Evolutionary conservation across 37 sponge, comb jelly and placozoan species (phyloP).

Genomic region (Halichondria panicea): DNA sequence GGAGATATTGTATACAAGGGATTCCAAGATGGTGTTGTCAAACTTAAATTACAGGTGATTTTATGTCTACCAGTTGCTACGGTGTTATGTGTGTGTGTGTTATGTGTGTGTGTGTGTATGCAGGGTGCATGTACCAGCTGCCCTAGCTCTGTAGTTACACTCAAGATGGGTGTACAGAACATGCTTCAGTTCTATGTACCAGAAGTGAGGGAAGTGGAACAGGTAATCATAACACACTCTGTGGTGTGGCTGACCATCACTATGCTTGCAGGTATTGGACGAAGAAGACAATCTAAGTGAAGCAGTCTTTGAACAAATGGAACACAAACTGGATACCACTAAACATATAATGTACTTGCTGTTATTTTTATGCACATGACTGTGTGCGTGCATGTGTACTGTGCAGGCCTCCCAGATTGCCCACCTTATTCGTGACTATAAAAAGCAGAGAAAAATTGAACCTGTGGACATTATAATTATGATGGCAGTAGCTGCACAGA

Average conservation of each 20-base stretch:
- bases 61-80: background rate
- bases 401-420: no score
- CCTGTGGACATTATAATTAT: no score
- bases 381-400: no score
- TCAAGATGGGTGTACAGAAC: constrained; percentile 93
- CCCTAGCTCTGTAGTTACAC: constrained; percentile 91
- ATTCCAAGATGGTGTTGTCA: constrained; percentile 90
- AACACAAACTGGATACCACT: constrained; percentile 46
- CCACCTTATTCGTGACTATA: no score
- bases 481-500: no score
- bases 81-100: no score
- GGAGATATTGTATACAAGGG: constrained; percentile 94
- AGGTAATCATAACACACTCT: constrained; percentile 68
- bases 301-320: constrained; percentile 59
- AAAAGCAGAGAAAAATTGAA: no score
- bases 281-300: constrained; percentile 55
- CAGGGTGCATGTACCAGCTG: constrained; percentile 93
- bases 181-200: constrained; percentile 99
- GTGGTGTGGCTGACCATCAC: background rate
- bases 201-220: constrained; percentile 88
- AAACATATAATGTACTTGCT: background rate
- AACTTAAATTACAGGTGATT: constrained; percentile 82
- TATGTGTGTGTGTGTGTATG: no score
- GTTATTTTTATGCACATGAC: no score
- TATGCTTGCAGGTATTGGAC: constrained; percentile 64